Evolutionary conservation across 1,140 invertebrate species (phyloP).

Genomic region (Metopolophium dirhodum): DNA sequence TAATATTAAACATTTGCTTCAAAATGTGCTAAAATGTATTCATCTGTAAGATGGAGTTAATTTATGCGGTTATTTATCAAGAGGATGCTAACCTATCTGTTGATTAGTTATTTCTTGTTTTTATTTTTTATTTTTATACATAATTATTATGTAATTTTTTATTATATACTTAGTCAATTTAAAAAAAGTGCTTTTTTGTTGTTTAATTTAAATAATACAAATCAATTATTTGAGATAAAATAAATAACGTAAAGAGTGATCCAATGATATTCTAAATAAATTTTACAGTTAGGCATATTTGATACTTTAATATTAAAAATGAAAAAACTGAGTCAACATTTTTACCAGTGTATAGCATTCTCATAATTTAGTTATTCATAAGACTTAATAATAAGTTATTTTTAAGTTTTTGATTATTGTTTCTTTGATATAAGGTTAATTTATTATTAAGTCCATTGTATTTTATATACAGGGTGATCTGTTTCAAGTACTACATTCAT

Average conservation of each 20-base stretch:
- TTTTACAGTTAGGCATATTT: neutral
- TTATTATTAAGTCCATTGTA: neutral
- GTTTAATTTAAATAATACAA: neutral
- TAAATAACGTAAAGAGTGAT: neutral
- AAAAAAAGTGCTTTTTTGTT: neutral
- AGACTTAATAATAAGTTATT: neutral
- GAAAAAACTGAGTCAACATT: neutral
- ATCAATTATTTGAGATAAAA: neutral
- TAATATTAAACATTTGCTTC: neutral
- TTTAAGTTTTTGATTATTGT: neutral
- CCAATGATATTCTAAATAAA: neutral
- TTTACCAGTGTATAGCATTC: neutral
- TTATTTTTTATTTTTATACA: neutral
- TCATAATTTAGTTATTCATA: neutral
- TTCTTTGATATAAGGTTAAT: neutral
- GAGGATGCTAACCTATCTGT: neutral
- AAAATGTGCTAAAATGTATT: neutral
- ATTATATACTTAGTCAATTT: too few relatives aligned
- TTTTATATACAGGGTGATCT: neutral
- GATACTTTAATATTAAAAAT: neutral
- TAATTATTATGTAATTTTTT: neutral
- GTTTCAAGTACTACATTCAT: neutral
- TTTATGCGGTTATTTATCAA: neutral
- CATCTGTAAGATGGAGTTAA: neutral
- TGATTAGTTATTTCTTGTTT: neutral